Evolutionary conservation across 1,140 invertebrate species (phyloP).

Genomic region (Neomicropteryx cornuta): DNA sequence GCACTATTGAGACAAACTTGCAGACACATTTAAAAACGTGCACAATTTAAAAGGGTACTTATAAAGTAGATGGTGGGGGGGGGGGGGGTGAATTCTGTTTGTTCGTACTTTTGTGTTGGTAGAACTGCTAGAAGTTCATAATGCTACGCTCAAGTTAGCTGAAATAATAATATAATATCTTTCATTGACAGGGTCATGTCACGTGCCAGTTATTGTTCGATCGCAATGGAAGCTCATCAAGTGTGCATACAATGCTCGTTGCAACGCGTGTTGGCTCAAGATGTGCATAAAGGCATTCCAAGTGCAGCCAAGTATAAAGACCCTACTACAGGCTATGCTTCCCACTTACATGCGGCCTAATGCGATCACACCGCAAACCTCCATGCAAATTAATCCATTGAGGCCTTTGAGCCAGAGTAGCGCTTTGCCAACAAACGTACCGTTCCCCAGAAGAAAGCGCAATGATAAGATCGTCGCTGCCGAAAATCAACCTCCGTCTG

Average conservation of each 20-base stretch:
- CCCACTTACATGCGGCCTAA: conserved; percentile 39
- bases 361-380: conserved; percentile 18
- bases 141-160: no score
- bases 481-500: no score
- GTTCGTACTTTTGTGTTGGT: no score
- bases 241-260: conserved; percentile 58
- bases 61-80: no score
- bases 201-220: conserved; percentile 56
- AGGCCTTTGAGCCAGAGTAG: conserved; percentile 14
- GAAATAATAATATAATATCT: conserved; percentile 1
- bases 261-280: conserved; percentile 80
- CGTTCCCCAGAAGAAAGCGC: no score
- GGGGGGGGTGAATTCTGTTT: no score
- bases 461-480: no score
- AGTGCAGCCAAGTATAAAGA: conserved; percentile 53
- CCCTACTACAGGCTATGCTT: conserved; percentile 50
- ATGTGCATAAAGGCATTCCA: conserved; percentile 70
- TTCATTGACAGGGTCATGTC: conserved; percentile 43
- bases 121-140: no score
- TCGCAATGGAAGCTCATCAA: conserved; percentile 60
- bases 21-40: no score
- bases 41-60: no score
- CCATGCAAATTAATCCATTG: conserved; percentile 23
- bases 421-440: no score
- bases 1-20: no score